Evolutionary conservation across 2,113 vertebrate species (phyloP), one percentile per base, ranked within the genome.

Genomic region (Gopherus evgoodei): DNA sequence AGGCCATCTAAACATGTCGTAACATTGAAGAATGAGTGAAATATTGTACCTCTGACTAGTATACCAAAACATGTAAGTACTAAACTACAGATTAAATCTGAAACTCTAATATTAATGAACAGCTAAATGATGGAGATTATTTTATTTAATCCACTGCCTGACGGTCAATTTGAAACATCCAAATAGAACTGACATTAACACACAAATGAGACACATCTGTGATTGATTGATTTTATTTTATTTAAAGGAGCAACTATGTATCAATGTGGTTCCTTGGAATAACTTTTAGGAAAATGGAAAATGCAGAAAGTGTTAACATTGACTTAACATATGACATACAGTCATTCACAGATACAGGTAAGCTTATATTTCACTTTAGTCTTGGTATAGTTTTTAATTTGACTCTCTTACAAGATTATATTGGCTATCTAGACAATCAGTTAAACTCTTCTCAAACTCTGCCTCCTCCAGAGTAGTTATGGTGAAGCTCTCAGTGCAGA

Each of bases 241-340:
- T 91, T 95, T 97, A 89, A 94, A 99, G 99, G 97, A 99, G 97
- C 79, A 98, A 98, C 49, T 99, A 98, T 87, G 98, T 99, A 86
- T 99, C 99, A 24, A 99, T 99, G 99, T 99, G 99, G 99, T 99
- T 99, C 96, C 99, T 99, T 53, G 99, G 99, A 87, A 99, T 99
- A 94, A 98, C 98, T 69, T 99, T 99, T 98, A 99, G 98, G 97
- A 99, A 99, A 97, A 98, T 98, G 93, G 99, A 99, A 97, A 99
- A 99, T 56, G 97, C 99, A 8, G 99, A 99, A 97, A 99, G 99
- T 75, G 98, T 99, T 62, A 99, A 99, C 83, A 98, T 99, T 95
- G 99, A 99, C 97, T 97, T 99, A 95, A 99, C 99, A 0, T 98
- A 99, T 8, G 99, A 99, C 97, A 99, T 99, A 97, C 99, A 99